Base-by-base conservation (phyloP, 2,797 vertebrate genomes). In the Galagoides demidoff region DNA sequence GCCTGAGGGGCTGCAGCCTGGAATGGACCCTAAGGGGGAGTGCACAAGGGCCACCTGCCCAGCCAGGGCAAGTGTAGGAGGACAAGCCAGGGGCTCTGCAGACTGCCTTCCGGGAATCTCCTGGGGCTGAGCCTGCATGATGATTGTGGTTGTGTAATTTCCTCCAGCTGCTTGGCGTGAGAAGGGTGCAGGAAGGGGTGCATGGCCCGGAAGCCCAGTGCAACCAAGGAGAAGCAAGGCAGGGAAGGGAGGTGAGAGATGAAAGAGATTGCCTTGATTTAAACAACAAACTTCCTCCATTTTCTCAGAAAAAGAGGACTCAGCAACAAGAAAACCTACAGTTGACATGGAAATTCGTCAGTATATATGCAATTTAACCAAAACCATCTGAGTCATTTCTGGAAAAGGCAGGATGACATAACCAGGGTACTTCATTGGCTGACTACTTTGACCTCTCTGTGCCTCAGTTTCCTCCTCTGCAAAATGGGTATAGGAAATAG, bases 261-360 rank as follows among this genome's bases (percentile, higher is more conserved):
- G n/a, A 70, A 37, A 27, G 89, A 29, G 31, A 37, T 5, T 14
- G n/a, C 23, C 52, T 6, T n/a, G 31, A 64, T 49, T 45, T 70
- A 84, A 74, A 85, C 34, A 77, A 63, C n/a, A 2, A 25, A 81
- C 29, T 74, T 92, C 92, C 81, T 81, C 92, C 9, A 11, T 3
- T 55, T 92, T 95, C 94, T 96, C 63, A 96, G 92, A 93, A 96
- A 93, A 96, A 94, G 84, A 61, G 49, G 23, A 37, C 43, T 22
- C 70, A 31, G 22, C 22, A 25, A n/a, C 49, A 70, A 73, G 37
- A 39, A 90, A 90, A 52, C 23, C 4, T 45, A n/a, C 22, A 73
- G 45, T 45, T 17, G 20, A n/a, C 22, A 0, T 3, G 39, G 57
- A 57, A 78, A 25, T 23, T 39, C 49, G 5, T 49, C 2, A 25